Evolutionary conservation across 2,113 vertebrate species (phyloP).

Genomic region (Boleophthalmus pectinirostris): DNA sequence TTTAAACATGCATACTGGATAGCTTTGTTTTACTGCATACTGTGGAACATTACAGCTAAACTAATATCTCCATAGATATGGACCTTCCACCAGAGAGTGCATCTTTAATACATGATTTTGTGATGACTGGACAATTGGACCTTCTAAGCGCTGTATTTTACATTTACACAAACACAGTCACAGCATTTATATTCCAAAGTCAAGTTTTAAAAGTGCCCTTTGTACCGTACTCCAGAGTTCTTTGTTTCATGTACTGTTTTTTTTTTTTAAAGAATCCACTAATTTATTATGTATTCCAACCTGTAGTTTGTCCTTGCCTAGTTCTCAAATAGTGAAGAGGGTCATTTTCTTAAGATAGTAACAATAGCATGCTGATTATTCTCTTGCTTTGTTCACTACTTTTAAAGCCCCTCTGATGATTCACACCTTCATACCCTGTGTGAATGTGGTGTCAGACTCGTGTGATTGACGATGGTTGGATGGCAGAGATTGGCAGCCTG

Average conservation of each 20-base stretch:
- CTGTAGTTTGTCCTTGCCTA: neutral
- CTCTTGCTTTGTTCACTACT: neutral
- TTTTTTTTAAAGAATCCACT: neutral
- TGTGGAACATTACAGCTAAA: neutral
- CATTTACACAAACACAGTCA: too few relatives aligned
- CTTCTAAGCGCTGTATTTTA: too few relatives aligned
- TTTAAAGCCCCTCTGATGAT: neutral
- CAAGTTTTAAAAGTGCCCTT: too few relatives aligned
- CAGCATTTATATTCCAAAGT: too few relatives aligned
- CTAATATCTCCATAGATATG: neutral
- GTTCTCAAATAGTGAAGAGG: constrained; percentile 4
- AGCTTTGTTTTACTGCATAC: neutral
- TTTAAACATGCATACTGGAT: neutral
- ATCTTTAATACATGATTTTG: neutral
- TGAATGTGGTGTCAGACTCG: neutral
- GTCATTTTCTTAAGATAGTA: neutral
- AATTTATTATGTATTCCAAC: neutral
- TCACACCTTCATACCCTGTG: neutral
- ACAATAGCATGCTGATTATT: constrained; percentile 1
- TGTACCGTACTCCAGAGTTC: too few relatives aligned
- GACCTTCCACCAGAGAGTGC: neutral
- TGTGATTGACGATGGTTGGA: neutral
- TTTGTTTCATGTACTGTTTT: too few relatives aligned
- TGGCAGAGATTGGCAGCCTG: neutral
- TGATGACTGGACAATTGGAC: too few relatives aligned